Conservation (phyloP, 2,888 invertebrate species). For the Erpobdella octoculata region DNA sequence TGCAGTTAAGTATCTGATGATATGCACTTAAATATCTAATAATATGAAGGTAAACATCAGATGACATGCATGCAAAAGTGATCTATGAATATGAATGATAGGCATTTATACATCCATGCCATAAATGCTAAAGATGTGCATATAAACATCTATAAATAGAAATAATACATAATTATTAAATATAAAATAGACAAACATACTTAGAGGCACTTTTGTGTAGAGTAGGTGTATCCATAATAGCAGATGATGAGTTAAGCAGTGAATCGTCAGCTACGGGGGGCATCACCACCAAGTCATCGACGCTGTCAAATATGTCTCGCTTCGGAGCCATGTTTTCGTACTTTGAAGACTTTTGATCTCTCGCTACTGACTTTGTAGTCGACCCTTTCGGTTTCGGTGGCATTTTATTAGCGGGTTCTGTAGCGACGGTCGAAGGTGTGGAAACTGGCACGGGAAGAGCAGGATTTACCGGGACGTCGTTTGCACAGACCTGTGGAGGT, state of each 20-base stretch:
- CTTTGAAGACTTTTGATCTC: not conserved
- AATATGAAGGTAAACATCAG: no score
- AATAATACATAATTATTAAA: not conserved
- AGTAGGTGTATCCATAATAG: not conserved
- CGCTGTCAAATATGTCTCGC: conserved; percentile 9
- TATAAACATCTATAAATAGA: no score
- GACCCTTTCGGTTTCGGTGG: not conserved
- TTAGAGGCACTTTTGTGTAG: conserved; percentile 43
- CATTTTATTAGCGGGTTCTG: not conserved
- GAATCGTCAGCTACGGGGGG: no score
- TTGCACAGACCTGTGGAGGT: no score
- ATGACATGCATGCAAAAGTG: no score
- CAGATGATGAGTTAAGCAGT: no score
- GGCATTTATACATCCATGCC: no score
- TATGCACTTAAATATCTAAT: no score
- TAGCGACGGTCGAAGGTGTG: not conserved
- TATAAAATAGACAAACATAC: conserved; percentile 36
- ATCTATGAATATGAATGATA: no score
- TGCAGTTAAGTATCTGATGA: no score
- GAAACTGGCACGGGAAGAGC: not conserved
- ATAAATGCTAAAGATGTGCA: no score
- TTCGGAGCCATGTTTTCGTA: conserved; percentile 2
- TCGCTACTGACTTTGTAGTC: not conserved
- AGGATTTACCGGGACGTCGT: not conserved
- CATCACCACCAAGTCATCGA: conserved; percentile 35